Conservation (phyloP, 2,888 invertebrate species). For the Euplexia lucipara region DNA sequence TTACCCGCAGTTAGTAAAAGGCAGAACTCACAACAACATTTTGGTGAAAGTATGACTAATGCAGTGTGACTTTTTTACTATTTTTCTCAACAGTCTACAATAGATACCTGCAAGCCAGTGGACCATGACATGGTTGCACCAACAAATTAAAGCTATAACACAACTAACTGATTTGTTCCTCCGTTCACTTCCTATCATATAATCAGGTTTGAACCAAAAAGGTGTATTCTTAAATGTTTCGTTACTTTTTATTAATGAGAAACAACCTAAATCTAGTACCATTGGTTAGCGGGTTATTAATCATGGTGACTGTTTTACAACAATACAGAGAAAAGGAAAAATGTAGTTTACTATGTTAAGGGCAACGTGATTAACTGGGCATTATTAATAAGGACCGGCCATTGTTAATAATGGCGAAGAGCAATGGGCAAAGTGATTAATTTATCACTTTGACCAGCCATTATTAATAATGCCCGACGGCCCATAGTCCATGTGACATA, state of each 20-base stretch:
- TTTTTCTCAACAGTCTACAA: slow-evolving; percentile 21
- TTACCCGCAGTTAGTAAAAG: slow-evolving; percentile 17
- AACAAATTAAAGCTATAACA: slow-evolving; percentile 18
- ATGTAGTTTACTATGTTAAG: too few species aligned
- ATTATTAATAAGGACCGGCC: too few species aligned
- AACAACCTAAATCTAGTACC: neutral
- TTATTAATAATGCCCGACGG: too few species aligned
- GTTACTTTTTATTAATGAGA: neutral
- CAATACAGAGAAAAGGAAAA: neutral
- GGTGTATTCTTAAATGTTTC: neutral
- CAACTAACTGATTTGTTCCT: slow-evolving; percentile 8
- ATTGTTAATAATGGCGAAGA: too few species aligned
- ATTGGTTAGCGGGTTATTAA: neutral
- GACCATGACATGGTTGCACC: slow-evolving; percentile 35
- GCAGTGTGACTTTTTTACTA: slow-evolving; percentile 25
- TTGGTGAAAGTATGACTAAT: slow-evolving; percentile 54
- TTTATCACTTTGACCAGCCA: too few species aligned
- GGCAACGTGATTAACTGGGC: too few species aligned
- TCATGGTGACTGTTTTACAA: neutral
- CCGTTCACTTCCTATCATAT: slow-evolving; percentile 9
- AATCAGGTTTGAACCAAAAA: neutral
- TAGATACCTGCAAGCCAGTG: slow-evolving; percentile 20
- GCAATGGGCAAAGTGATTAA: too few species aligned
- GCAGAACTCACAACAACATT: slow-evolving; percentile 16
- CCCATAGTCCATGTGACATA: too few species aligned